phyloP scores from a whole-genome alignment of 2,797 vertebrate genomes.

The Sarcophilus harrisii region DNA sequence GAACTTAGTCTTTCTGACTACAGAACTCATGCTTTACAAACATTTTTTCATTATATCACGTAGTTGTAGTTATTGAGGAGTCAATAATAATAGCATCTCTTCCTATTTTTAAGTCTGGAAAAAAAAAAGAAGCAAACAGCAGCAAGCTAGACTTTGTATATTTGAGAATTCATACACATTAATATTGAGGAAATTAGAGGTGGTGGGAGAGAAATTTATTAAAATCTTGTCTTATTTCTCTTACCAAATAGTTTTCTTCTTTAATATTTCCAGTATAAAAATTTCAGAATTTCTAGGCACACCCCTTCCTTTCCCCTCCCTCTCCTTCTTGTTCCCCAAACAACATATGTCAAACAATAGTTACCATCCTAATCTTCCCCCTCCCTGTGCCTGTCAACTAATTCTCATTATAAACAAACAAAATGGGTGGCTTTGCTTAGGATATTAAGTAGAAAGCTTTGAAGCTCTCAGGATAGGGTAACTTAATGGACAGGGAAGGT shows the following conservation, averaged over 20 bases:
- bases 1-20: background rate
- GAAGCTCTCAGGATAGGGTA: constrained; percentile 23
- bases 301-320: background rate
- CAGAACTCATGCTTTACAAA: background rate
- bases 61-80: background rate
- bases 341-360: background rate
- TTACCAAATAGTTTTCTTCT: background rate
- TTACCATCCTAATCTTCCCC: background rate
- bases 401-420: constrained; percentile 63
- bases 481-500: background rate
- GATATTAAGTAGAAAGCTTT: constrained; percentile 37
- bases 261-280: background rate
- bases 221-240: background rate
- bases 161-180: background rate
- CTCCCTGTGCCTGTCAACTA: constrained; percentile 28
- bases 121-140: background rate
- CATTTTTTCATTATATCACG: background rate
- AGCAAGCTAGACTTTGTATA: background rate
- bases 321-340: background rate
- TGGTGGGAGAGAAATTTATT: background rate
- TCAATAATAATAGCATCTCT: background rate
- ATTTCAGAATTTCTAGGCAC: background rate
- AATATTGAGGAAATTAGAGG: background rate
- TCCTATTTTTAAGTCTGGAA: background rate
- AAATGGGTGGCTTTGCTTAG: constrained; percentile 39